A percentile compares a stretch with the other conserved stretches of the same genome.
These are phyloP conservation scores for Drosophila longiperda DNA, from an alignment of 2,888 invertebrate genomes.

Conservation along the genomic window DNA sequence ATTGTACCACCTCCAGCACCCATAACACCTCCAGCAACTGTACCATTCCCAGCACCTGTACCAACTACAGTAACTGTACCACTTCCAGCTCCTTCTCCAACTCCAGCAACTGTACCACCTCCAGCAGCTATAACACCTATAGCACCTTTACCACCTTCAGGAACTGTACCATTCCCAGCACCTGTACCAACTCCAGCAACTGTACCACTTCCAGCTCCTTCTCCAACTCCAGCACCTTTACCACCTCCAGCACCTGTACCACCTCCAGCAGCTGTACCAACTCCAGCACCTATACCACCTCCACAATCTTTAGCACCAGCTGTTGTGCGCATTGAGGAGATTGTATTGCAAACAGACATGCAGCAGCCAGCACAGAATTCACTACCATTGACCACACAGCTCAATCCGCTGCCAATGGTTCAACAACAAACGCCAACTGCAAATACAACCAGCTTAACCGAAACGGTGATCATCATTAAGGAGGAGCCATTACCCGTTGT, in stretches of 20 bases:
- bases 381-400: neutral
- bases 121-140: neutral
- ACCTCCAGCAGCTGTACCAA: neutral
- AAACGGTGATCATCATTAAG: slow-evolving; percentile 34
- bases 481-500: neutral
- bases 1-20: neutral
- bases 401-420: slow-evolving; percentile 2
- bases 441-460: neutral
- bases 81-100: neutral
- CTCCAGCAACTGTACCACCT: neutral
- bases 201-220: neutral
- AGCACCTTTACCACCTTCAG: too few species aligned
- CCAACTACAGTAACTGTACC: neutral
- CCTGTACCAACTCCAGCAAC: neutral
- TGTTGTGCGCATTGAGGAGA: neutral
- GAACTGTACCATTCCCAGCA: too few species aligned
- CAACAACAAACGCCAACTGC: slow-evolving; percentile 13
- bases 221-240: neutral
- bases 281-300: neutral
- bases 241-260: neutral
- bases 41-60: neutral
- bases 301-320: neutral
- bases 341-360: slow-evolving; percentile 5
- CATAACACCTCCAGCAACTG: neutral
- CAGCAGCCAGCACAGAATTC: slow-evolving; percentile 9